Base-by-base conservation (phyloP, 2,797 vertebrate genomes). In the Coregonus suidteri region DNA sequence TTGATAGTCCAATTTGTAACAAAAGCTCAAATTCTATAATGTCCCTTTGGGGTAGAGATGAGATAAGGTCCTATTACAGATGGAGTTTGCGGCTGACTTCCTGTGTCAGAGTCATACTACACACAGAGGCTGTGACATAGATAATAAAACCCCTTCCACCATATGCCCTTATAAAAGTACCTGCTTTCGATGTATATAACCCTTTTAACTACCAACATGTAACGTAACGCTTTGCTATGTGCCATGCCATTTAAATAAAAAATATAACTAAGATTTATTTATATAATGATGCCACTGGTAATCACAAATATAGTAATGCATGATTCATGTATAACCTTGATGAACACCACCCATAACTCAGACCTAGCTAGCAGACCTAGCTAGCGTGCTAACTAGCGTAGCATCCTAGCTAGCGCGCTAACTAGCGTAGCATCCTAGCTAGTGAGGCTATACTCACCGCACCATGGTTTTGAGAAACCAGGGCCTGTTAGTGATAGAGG, bases 381-480 rank as follows among this genome's bases (percentile, higher is more conserved):
- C 25, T 25, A 25, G 25, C 25, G 25, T 1, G 25, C 25, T 25
- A 25, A 25, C 25, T 25, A 25, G 25, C 25, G 25, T 25, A 25
- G 25, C 25, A 25, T 25, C 25, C 41, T 47, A 47, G 41, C 41
- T 47, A 47, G 41, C 41, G 41, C 3, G 41, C 41, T 47, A 47
- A 47, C 41, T 47, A 47, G 9, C 3, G 41, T 47, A 47, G 3
- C 41, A 47, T 47, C 41, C 9, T 47, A 47, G 41, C 41, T 47
- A 47, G 11, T 47, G 41, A 47, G 41, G 41, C 41, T 47, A 4
- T 16, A 62, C 59, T 56, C 87, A 99, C 98, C 98, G 97, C 86
- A 99, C 98, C 98, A 99, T 99, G 0, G 98, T 99, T 89, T 98
- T 97, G 82, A 99, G 95, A 88, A 99, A 99, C 97, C 98, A 99